Evolutionary conservation across 1,140 invertebrate species (phyloP).

Genomic region (Adelges cooleyi): DNA sequence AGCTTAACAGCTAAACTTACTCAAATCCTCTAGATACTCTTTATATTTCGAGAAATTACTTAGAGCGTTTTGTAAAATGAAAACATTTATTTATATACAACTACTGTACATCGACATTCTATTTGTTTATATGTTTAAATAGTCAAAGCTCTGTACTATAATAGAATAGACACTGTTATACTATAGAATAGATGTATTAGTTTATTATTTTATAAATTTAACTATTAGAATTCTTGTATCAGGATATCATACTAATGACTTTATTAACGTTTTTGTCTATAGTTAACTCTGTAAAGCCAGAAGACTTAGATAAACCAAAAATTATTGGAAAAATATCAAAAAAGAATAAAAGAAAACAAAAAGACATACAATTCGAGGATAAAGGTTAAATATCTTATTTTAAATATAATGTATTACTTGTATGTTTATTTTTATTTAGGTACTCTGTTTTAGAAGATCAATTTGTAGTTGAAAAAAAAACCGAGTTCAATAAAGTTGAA

Average conservation of each 20-base stretch:
- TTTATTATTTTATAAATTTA: background rate
- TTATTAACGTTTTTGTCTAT: background rate
- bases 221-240: background rate
- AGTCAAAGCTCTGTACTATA: background rate
- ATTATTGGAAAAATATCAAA: background rate
- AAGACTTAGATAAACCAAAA: background rate
- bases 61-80: too few relatives aligned
- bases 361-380: background rate
- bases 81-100: too few relatives aligned
- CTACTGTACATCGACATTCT: too few relatives aligned
- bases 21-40: too few relatives aligned
- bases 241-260: background rate
- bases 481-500: too few relatives aligned
- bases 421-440: background rate
- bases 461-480: too few relatives aligned
- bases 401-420: background rate
- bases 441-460: too few relatives aligned
- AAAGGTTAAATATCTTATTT: background rate
- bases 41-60: too few relatives aligned
- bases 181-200: too few relatives aligned
- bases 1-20: too few relatives aligned
- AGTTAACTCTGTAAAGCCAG: too few relatives aligned
- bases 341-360: slow-evolving; percentile 8
- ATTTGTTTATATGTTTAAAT: background rate
- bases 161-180: too few relatives aligned